phyloP scores from a whole-genome alignment of 2,113 vertebrate genomes.

The Podarcis raffonei region DNA sequence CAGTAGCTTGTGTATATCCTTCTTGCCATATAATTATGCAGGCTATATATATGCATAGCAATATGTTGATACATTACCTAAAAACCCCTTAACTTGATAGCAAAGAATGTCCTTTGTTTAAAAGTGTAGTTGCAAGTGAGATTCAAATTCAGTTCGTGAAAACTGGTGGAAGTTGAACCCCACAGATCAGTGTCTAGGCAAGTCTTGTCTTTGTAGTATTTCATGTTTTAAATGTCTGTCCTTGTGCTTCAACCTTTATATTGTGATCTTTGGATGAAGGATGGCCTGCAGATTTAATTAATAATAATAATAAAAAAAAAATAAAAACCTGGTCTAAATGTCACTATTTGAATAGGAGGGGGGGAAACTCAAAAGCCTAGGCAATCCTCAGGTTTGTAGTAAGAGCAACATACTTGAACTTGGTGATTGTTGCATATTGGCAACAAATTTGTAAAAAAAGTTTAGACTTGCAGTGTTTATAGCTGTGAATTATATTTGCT shows the following conservation, averaged over 20 bases:
- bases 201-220: background rate
- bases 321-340: background rate
- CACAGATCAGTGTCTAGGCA: background rate
- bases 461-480: background rate
- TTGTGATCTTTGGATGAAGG: too few relatives aligned
- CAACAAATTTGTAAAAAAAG: background rate
- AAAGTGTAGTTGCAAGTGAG: background rate
- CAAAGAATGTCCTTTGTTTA: background rate
- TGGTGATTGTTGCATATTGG: background rate
- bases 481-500: background rate
- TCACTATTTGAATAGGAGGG: background rate
- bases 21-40: background rate
- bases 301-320: too few relatives aligned
- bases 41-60: background rate
- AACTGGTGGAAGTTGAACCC: background rate
- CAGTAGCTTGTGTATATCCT: background rate
- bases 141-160: background rate
- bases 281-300: too few relatives aligned
- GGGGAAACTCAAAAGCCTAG: background rate
- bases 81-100: background rate
- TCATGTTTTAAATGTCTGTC: background rate
- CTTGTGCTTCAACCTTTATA: background rate
- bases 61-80: background rate
- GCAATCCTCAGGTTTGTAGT: background rate
- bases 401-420: background rate